Base-by-base conservation (phyloP, 2,797 vertebrate genomes). In the Sebastes hubbsi region DNA sequence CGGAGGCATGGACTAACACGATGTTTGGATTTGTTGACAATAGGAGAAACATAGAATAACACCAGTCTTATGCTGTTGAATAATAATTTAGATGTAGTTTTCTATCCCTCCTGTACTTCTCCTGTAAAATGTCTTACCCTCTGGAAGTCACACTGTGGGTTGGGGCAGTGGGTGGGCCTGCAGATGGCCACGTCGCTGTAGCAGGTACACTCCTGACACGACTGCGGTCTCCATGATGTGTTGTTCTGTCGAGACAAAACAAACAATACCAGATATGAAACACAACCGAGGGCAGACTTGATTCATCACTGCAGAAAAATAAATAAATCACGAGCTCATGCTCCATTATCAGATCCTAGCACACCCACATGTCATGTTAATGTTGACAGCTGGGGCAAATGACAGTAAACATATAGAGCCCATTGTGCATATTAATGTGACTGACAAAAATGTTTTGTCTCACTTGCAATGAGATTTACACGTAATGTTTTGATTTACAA, bases 121-220 rank as follows among this genome's bases (percentile, higher is more conserved):
- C 38, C 38, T 42, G 6, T 32, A 1, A 46, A 49, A 18, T 1
- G 5, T 60, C 88, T 93, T 91, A 99, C 98, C 96, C 95, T 96
- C 85, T 96, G 93, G 82, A 96, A 95, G 95, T 97, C 95, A 91
- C 98, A 99, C 67, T 38, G 91, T 30, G 97, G 97, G 92, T 95
- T 94, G 81, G 69, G 95, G 92, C 98, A 99, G 81, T n/a, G 49
- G 0, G 88, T 70, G 8, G 93, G 77, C 66, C 93, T 92, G 79
- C 98, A 99, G 90, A 97, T 88, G 89, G 96, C 87, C 42, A 98
- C 83, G 27, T 94, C 89, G 8, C 93, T 82, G 73, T 78, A 89
- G 93, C 98, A 99, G 71, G 25, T 90, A 84, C 98, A 99, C 83
- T 96, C 95, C 87, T 94, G 96, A 93, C 98, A 99, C 0, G 96